Base-by-base conservation (phyloP, 2,888 invertebrate species). In the Stictocephala bisonia region DNA sequence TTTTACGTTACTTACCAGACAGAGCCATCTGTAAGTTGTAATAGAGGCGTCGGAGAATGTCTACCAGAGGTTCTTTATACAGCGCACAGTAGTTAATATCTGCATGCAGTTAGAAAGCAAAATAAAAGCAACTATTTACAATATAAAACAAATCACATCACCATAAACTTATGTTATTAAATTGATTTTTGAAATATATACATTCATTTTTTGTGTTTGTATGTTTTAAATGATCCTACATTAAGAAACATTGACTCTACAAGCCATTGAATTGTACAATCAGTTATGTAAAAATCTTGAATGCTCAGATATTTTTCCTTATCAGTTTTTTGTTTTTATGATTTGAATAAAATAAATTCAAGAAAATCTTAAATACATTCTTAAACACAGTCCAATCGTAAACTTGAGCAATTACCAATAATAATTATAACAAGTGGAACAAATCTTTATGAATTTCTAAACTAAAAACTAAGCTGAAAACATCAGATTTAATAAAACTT, bases 21-120 rank as follows among this genome's bases (percentile, higher is more conserved):
- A 90, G 86, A 83, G 90, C 89, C 85, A 88, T 87, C 82, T 88
- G 89, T 76, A 92, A 88, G 83, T 90, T 88, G 79, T 86, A 86
- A 76, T 88, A 87, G 81, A 92, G 87, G 20, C 69, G 58, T 40
- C 72, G 60, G 48, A 74, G 53, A 13, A 50, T 68, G 31, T 66
- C 68, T 15, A 68, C 58, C 18, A 74, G 71, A 35, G 40, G 56
- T 11, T 72, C 64, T 35, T 74, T 56, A 60, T 69, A 60, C 50
- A 24, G 56, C 18, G 56, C 72, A 69, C 71, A 72, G 50, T 72
- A 72, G 53, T 72, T 72, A 68, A 60, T 50, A 71, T 74, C 74
- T 74, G 64, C 73, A 73, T 73, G 73, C 73, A 64, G 53, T 70
- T 73, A 73, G 29, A 67, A 67, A 67, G 68, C 68, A 44, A 53